Conservation (phyloP, 2,888 invertebrate genomes). For the Ornithoptera priamus region DNA sequence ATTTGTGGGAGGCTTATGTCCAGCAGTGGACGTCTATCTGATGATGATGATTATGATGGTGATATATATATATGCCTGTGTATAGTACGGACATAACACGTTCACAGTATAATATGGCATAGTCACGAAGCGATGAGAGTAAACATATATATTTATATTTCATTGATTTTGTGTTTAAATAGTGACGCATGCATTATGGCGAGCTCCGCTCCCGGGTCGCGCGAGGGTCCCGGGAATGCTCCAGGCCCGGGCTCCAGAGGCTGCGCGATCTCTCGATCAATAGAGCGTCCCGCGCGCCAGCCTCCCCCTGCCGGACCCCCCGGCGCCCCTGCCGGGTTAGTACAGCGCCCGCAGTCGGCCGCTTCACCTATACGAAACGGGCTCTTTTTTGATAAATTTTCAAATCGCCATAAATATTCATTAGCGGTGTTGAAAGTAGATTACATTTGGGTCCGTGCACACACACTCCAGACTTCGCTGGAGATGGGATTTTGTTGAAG, state of each 20-base stretch:
- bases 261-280: slow-evolving; percentile 68
- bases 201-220: background rate
- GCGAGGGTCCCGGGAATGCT: slow-evolving; percentile 15
- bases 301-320: slow-evolving; percentile 38
- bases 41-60: no score
- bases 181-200: slow-evolving; percentile 1
- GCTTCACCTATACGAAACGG: slow-evolving; percentile 36
- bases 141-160: no score
- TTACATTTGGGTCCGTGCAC: slow-evolving; percentile 31
- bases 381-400: slow-evolving; percentile 35
- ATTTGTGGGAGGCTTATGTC: no score
- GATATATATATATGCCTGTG: no score
- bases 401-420: slow-evolving; percentile 36
- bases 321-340: slow-evolving; percentile 41
- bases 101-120: no score
- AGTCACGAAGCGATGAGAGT: no score
- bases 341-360: slow-evolving; percentile 47
- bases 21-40: no score
- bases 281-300: slow-evolving; percentile 41
- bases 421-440: slow-evolving; percentile 33
- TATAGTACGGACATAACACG: no score
- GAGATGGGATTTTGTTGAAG: slow-evolving; percentile 60
- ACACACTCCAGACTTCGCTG: slow-evolving; percentile 47
- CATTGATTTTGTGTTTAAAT: no score
- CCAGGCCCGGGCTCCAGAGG: slow-evolving; percentile 46